Base-by-base conservation (phyloP, 2,888 invertebrate species). In the Hermaeophaga mercurialis region DNA sequence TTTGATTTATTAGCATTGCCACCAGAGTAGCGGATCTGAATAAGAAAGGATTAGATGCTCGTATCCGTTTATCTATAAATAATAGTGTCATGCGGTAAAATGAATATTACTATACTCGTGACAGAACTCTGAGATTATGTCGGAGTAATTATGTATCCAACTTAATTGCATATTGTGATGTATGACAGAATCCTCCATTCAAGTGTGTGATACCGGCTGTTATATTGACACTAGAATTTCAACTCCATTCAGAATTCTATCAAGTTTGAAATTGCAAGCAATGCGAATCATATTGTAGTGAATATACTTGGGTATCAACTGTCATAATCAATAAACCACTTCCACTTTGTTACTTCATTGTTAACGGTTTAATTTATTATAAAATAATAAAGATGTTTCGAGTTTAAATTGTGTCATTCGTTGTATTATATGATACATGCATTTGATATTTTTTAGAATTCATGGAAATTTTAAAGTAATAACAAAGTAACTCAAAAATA, bases 41-140 rank as follows among this genome's bases (percentile, higher is more conserved):
- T n/a, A n/a, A n/a, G n/a, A n/a, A n/a, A n/a, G n/a, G n/a, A n/a
- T n/a, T n/a, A n/a, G n/a, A n/a, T n/a, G n/a, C n/a, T 36, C 26
- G 36, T 36, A 47, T 47, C 36, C 15, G 14, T 36, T 26, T 14
- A 36, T 36, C 12, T 38, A 26, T 18, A 28, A 47, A 47, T 36
- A 7, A 9, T 47, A 36, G 19, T 47, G 14, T 22, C 24, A 47
- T 15, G 47, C 47, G 24, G 14, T 36, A 36, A 47, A 36, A 22
- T 36, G 47, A 47, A 47, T 36, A 15, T 36, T 36, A 47, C 24
- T 47, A 47, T 41, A 18, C 14, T 33, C 41, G 19, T 50, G 41
- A 50, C 49, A 41, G 49, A 50, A 11, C 11, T 50, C 49, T 50
- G 18, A 50, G 49, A 50, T 50, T 50, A 41, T 41, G 22, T 33